Conservation (phyloP, 2,113 vertebrate species). For the Rhabdomys dilectus region DNA sequence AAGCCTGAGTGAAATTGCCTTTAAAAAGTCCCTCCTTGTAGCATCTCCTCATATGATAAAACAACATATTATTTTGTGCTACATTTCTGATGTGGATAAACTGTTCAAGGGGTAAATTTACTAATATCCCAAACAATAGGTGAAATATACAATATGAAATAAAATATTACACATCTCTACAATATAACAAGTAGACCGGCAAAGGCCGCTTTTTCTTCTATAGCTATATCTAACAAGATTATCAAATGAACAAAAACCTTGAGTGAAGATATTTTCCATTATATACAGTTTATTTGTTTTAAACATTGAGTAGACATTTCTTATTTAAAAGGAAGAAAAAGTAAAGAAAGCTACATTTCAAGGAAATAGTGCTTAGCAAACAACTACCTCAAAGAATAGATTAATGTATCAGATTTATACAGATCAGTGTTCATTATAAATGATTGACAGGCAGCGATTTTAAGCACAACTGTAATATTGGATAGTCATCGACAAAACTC, state of each 20-base stretch:
- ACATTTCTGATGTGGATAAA: not conserved
- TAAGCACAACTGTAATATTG: conserved; percentile 44
- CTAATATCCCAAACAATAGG: not conserved
- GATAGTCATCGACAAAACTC: conserved; percentile 45
- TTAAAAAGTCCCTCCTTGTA: not conserved
- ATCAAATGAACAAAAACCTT: not conserved
- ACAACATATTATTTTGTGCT: not conserved
- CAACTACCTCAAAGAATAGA: not conserved
- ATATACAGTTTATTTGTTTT: conserved; percentile 6
- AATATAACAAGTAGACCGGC: not conserved
- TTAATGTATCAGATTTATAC: conserved; percentile 36
- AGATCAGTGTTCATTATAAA: conserved; percentile 36
- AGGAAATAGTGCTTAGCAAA: not conserved
- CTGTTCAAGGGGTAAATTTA: not conserved
- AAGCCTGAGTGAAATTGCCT: too few relatives aligned
- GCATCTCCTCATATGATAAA: not conserved
- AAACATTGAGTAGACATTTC: not conserved
- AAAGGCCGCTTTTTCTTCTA: not conserved
- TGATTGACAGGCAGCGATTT: conserved; percentile 57
- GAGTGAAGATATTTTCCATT: not conserved
- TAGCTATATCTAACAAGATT: not conserved
- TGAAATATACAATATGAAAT: not conserved
- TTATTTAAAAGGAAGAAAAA: not conserved
- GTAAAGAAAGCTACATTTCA: not conserved
- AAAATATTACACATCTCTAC: not conserved